Evolutionary conservation across 2,113 vertebrate genomes (phyloP).

Genomic region (Nesoenas mayeri): DNA sequence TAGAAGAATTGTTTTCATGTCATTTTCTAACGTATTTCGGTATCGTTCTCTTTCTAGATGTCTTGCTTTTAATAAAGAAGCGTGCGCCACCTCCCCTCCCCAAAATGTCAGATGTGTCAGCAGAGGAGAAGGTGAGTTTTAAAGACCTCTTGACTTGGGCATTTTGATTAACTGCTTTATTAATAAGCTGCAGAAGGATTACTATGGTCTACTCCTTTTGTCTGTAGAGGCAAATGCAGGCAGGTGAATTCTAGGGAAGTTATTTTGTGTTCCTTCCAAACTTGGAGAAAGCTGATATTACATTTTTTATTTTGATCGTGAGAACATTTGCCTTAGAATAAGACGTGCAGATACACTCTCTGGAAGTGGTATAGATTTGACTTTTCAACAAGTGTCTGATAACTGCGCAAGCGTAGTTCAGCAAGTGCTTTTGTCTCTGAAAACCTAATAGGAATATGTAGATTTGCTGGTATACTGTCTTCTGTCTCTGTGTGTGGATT

Average conservation of each 20-base stretch:
- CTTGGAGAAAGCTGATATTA: neutral
- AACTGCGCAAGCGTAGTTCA: neutral
- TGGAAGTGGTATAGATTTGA: neutral
- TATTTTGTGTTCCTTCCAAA: neutral
- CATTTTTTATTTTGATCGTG: neutral
- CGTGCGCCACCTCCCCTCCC: slow-evolving; percentile 82
- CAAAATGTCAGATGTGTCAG: slow-evolving; percentile 89
- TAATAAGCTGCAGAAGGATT: neutral
- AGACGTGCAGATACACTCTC: neutral
- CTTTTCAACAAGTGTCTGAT: neutral
- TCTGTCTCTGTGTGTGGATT: neutral
- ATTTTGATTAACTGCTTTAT: neutral
- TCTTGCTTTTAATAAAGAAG: slow-evolving; percentile 89
- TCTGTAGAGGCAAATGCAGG: neutral
- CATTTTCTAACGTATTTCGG: neutral
- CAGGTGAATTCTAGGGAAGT: neutral
- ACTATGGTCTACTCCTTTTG: rapidly evolving
- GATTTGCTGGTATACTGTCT: neutral
- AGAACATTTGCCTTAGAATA: neutral
- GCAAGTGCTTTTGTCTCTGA: neutral
- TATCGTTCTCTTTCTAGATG: slow-evolving; percentile 74
- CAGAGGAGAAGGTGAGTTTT: slow-evolving; percentile 90
- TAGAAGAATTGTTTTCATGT: neutral
- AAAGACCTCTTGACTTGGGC: no score
- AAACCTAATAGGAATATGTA: neutral